Percentiles rank a stretch among this genome's conserved stretches.
Conservation (phyloP, 2,888 invertebrate species). For the Meghimatium bilineatum region DNA sequence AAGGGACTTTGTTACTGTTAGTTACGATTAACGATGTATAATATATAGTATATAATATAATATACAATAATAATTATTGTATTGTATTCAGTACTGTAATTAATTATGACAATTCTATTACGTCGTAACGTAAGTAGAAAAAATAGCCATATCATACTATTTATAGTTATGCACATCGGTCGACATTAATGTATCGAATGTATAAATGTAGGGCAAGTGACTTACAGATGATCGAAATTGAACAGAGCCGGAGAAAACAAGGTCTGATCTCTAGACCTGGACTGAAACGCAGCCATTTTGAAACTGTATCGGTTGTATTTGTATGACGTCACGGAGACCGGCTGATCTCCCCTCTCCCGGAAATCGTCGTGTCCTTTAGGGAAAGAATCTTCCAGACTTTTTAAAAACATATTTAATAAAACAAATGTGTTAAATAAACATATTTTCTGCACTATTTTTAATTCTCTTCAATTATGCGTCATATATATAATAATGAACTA, state of each 20-base stretch:
- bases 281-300: constrained; percentile 46
- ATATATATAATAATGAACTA: too few relatives aligned
- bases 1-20: too few relatives aligned
- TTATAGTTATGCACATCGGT: not conserved
- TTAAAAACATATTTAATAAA: not conserved
- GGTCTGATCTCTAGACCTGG: constrained; percentile 46
- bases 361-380: constrained; percentile 9
- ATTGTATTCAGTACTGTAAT: too few relatives aligned
- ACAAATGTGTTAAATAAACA: too few relatives aligned
- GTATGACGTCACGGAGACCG: constrained; percentile 23
- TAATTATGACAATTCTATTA: too few relatives aligned
- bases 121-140: too few relatives aligned
- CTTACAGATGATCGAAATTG: constrained; percentile 68
- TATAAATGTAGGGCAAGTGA: constrained; percentile 7
- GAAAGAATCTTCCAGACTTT: constrained; percentile 10
- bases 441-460: too few relatives aligned
- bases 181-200: not conserved
- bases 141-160: not conserved
- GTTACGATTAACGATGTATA: too few relatives aligned
- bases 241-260: constrained; percentile 60
- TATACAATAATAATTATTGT: too few relatives aligned
- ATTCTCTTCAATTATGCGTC: too few relatives aligned
- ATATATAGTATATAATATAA: too few relatives aligned
- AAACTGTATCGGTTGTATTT: not conserved
- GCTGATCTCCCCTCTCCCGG: constrained; percentile 13